Evolutionary conservation across 2,888 invertebrate genomes (phyloP).

Genomic region (Bellardia bayeri): DNA sequence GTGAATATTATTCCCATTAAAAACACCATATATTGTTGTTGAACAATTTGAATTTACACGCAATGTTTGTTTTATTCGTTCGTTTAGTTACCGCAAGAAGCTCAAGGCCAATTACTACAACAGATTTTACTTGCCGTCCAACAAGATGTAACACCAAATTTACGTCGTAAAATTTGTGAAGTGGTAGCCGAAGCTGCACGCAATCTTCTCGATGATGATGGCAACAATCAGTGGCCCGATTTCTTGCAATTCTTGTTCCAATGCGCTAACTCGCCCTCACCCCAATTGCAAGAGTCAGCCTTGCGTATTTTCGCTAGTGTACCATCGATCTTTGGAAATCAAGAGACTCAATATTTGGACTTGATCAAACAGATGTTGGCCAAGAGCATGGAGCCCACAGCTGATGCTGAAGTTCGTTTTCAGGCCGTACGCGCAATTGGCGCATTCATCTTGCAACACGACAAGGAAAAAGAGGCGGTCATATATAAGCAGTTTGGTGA

Average conservation of each 20-base stretch:
- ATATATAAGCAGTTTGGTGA: constrained; percentile 95
- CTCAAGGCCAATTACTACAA: constrained; percentile 93
- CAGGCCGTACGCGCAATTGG: constrained; percentile 94
- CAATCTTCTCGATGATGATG: constrained; percentile 97
- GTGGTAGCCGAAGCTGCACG: constrained; percentile 98
- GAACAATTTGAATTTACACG: background rate
- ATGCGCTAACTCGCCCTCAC: constrained; percentile 93
- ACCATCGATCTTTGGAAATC: constrained; percentile 98
- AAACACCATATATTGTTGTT: too few species aligned
- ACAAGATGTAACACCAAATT: constrained; percentile 90
- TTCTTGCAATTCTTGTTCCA: constrained; percentile 97
- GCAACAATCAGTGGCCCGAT: constrained; percentile 98
- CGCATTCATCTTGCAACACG: constrained; percentile 94
- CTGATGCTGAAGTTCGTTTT: constrained; percentile 90
- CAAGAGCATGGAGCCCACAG: constrained; percentile 90
- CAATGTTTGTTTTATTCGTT: background rate
- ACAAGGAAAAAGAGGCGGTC: constrained; percentile 93
- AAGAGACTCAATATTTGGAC: constrained; percentile 95
- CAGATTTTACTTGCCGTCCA: constrained; percentile 94
- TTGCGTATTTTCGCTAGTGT: constrained; percentile 98
- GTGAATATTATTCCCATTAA: background rate
- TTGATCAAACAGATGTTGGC: constrained; percentile 97
- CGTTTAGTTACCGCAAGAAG: constrained; percentile 89
- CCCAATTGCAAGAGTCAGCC: constrained; percentile 95
- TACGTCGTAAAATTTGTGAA: constrained; percentile 97